phyloP scores from a whole-genome alignment of 2,113 vertebrate genomes.

The Zosterops hypoxanthus region DNA sequence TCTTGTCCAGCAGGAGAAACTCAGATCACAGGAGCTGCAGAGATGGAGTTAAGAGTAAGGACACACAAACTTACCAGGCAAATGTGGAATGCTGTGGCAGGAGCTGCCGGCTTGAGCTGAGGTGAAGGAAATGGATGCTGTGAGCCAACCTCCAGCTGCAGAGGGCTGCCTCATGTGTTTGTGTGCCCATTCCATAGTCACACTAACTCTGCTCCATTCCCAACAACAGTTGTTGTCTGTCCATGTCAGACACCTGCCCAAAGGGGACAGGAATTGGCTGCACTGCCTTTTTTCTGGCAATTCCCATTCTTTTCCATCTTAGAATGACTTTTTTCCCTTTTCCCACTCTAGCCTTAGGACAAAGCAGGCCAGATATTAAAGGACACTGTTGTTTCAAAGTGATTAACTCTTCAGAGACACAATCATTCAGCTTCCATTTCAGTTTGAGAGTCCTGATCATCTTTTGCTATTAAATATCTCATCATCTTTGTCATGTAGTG shows the following conservation, averaged over 20 bases:
- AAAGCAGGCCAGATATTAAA: not conserved
- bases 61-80: not conserved
- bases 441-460: not conserved
- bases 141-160: not conserved
- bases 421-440: not conserved
- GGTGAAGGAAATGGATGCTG: rapidly evolving
- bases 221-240: rapidly evolving
- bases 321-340: not conserved
- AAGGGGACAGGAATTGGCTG: not conserved
- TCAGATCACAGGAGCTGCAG: rapidly evolving
- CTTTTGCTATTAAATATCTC: not conserved
- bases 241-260: not conserved
- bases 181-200: not conserved
- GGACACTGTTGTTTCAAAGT: not conserved
- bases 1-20: not conserved
- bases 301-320: not conserved
- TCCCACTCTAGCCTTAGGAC: not conserved
- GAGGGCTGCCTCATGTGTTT: not conserved
- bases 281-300: not conserved
- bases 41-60: not conserved
- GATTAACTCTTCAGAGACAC: not conserved
- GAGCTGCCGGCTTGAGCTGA: not conserved
- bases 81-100: not conserved
- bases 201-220: rapidly evolving
- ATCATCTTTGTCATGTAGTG: not conserved